Evolutionary conservation across 2,113 vertebrate genomes (phyloP), one percentile per base, ranked within the genome.

Genomic region (Haemorhous mexicanus): DNA sequence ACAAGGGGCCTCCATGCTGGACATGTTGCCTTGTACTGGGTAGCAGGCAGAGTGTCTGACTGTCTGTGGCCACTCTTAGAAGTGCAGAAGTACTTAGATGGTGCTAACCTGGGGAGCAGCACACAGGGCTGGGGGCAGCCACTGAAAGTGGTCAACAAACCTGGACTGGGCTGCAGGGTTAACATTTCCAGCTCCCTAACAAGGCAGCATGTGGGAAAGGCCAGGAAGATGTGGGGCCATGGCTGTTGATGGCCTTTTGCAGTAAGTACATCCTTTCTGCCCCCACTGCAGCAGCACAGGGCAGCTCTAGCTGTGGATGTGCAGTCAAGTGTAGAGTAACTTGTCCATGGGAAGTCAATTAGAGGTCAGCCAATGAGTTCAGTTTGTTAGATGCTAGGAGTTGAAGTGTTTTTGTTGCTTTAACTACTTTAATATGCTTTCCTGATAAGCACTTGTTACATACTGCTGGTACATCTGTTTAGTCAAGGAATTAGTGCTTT

Each of bases 121-220:
- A 64, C 39, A 14, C 26, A 30, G 21, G 30, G 24, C 7, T 41
- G 41, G 33, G 30, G 37, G 24, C 61, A 66, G 47, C 15, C 46
- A 6, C 13, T 26, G 32, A 39, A 90, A 75, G 7, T 6, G 9
- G 28, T 39, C 62, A 75, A 5, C 33, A 50, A 10, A 50, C 28
- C 15, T n/a, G 52, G 24, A 12, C 55, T 52, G 30, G 52, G 69
- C 52, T 63, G 61, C n/a, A n/a, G 53, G 32, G 32, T 50, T 59
- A 53, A 33, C 7, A 1, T n/a, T n/a, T n/a, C n/a, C n/a, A n/a
- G n/a, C n/a, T n/a, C n/a, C n/a, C n/a, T n/a, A n/a, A n/a, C n/a
- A n/a, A n/a, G n/a, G n/a, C n/a, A n/a, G n/a, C n/a, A n/a, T 15
- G 27, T 0, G 1, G 46, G 64, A 44, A 35, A 8, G 26, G 37